Evolutionary conservation across 2,888 invertebrate genomes (phyloP).

Genomic region (Oeneis ivallda): DNA sequence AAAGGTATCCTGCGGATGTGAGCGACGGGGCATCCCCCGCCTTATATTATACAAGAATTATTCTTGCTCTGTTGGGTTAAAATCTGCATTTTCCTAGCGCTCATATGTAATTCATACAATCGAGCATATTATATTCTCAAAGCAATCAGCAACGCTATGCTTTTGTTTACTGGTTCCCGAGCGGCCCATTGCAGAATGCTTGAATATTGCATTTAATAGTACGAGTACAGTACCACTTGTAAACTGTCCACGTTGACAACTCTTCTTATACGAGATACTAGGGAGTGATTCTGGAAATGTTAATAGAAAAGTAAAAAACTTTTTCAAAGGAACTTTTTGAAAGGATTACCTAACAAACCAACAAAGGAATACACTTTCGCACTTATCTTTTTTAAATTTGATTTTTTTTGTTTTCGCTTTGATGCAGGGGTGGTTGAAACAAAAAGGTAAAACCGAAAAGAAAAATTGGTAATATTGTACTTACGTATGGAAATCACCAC

Average conservation of each 20-base stretch:
- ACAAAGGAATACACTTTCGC: too few species aligned
- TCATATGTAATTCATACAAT: constrained; percentile 60
- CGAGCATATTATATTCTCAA: constrained; percentile 56
- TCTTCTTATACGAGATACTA: constrained; percentile 24
- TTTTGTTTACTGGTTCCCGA: constrained; percentile 60
- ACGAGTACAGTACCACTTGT: constrained; percentile 43
- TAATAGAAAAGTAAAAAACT: background rate
- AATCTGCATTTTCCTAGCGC: constrained; percentile 33
- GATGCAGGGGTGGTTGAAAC: too few species aligned
- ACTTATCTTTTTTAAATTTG: too few species aligned
- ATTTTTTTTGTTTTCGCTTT: too few species aligned
- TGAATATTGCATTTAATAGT: constrained; percentile 73
- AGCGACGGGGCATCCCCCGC: too few species aligned
- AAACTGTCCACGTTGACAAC: constrained; percentile 29
- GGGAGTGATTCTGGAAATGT: constrained; percentile 24
- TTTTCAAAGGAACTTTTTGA: too few species aligned
- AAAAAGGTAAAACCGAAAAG: too few species aligned
- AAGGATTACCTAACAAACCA: too few species aligned
- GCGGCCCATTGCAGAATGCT: constrained; percentile 63
- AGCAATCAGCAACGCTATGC: constrained; percentile 70
- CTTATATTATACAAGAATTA: too few species aligned
- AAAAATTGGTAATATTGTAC: too few species aligned
- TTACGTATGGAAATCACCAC: too few species aligned
- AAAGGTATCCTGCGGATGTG: too few species aligned
- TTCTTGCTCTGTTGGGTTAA: background rate